Evolutionary conservation across 2,888 invertebrate species (phyloP).

Genomic region (Penaeus monodon): DNA sequence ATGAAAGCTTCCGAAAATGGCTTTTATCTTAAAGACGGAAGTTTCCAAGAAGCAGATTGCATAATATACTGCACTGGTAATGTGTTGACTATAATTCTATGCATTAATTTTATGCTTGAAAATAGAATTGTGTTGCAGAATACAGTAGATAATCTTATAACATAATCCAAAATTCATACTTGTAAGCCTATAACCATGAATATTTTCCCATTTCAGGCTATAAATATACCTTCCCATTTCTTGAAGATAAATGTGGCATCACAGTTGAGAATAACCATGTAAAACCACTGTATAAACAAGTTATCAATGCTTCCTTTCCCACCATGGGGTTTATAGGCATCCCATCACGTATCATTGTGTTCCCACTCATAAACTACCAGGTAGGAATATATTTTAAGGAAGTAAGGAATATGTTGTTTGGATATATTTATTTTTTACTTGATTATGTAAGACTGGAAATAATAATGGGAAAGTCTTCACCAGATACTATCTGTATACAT

Average conservation of each 20-base stretch:
- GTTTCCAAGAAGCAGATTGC: conserved; percentile 75
- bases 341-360: conserved; percentile 73
- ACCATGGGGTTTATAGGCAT: conserved; percentile 86
- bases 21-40: conserved; percentile 76
- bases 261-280: conserved; percentile 83
- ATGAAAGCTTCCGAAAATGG: conserved; percentile 68
- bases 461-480: background rate
- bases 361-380: conserved; percentile 42
- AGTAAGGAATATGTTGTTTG: conserved; percentile 7
- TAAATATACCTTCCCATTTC: conserved; percentile 77
- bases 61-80: conserved; percentile 81
- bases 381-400: background rate
- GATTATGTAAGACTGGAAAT: too few species aligned
- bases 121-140: too few species aligned
- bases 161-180: too few species aligned
- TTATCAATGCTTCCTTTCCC: conserved; percentile 84
- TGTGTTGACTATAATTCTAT: background rate
- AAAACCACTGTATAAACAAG: conserved; percentile 87
- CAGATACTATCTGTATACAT: too few species aligned
- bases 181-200: too few species aligned
- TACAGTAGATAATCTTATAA: too few species aligned
- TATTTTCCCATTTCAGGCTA: conserved; percentile 72
- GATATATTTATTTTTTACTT: background rate
- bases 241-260: conserved; percentile 79
- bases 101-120: background rate